Conservation (phyloP, 2,113 vertebrate genomes). For the Lamprotornis superbus region DNA sequence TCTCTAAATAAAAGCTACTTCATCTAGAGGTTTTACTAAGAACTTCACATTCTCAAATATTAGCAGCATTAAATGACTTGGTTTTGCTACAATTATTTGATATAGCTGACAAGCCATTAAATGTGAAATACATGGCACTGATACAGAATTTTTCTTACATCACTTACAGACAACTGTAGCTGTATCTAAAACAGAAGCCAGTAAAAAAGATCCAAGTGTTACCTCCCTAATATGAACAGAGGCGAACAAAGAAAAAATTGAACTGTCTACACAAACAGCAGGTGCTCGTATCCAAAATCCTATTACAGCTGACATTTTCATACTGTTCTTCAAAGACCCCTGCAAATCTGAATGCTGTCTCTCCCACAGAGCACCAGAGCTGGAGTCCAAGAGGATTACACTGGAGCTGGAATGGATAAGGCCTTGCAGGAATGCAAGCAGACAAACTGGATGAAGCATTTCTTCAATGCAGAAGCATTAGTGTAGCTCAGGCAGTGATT, state of each 20-base stretch:
- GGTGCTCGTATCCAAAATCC: neutral
- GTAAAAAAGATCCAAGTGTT: neutral
- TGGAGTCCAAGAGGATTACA: neutral
- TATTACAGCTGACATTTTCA: conserved; percentile 4
- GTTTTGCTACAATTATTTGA: neutral
- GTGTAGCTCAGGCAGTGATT: neutral
- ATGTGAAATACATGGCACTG: neutral
- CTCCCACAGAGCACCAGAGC: neutral
- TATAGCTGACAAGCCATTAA: neutral
- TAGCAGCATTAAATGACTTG: neutral
- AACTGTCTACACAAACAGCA: neutral
- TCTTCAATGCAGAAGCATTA: neutral
- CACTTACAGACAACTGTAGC: neutral
- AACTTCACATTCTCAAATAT: neutral
- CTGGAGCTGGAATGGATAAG: neutral
- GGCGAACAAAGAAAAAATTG: neutral
- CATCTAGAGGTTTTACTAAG: neutral
- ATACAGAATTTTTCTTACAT: neutral
- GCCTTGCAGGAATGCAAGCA: neutral
- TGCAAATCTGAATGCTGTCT: neutral
- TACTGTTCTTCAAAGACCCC: conserved; percentile 16
- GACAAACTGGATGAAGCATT: neutral
- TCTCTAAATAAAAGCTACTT: neutral
- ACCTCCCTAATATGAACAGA: neutral
- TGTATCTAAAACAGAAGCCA: neutral